Base-by-base conservation (phyloP, 2,888 invertebrate species). In the Schizotus pectinicornis region DNA sequence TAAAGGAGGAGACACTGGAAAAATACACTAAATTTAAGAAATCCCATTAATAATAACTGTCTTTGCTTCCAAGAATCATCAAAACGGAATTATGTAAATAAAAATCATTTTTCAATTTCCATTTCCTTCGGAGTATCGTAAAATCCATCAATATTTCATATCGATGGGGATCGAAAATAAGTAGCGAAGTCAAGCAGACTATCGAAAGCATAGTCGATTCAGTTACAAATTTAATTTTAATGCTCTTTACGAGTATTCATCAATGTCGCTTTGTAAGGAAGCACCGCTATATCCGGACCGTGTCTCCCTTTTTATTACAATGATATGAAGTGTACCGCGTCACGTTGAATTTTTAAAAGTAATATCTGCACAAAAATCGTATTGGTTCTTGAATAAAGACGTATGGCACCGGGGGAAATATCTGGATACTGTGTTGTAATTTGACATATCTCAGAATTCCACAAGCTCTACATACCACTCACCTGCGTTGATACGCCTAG, bases 371-470 rank as follows among this genome's bases (percentile, higher is more conserved):
- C 56, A 43, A 53, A 47, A 53, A 52, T 46, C 36, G 48, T 47
- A 47, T 59, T 38, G 50, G 49, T 49, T 46, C 33, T 55, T 46
- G 48, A 50, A 56, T 52, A 38, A 59, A 66, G 60, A 67, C 64
- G 65, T 60, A 66, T 64, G 54, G 60, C 59, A 61, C 64, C 57
- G 49, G 58, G 55, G 63, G 59, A 64, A 51, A 61, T 50, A 54
- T 50, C 54, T 45, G 55, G 50, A 62, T 56, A 52, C 39, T 45
- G 49, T 43, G 38, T 54, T 48, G 54, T 61, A 61, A 58, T 64
- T 60, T 58, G 60, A 62, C 53, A 60, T 61, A 64, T 64, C 46
- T 59, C 43, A 31, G 58, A 56, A 65, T 65, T 65, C 56, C 60
- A 47, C 50, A 59, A 60, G 54, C 53, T 58, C 59, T 46, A 57